A percentile compares a stretch with the other conserved stretches of the same genome.
Conservation (phyloP, 1,140 invertebrate genomes). For the Nephila pilipes region DNA sequence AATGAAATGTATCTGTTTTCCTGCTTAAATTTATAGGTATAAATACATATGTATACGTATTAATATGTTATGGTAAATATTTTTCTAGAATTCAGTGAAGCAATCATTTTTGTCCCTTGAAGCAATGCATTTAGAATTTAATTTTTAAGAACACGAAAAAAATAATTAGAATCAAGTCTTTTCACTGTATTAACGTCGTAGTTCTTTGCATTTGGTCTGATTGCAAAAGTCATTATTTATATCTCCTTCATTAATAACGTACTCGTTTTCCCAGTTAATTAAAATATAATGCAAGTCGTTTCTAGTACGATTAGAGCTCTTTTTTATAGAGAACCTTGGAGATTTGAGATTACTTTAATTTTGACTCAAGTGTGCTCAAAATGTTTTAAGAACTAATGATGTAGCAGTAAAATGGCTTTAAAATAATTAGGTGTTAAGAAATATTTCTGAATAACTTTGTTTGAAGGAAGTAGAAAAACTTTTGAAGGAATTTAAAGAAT, state of each 20-base stretch:
- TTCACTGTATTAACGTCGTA: background rate
- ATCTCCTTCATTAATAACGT: background rate
- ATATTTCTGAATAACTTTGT: background rate
- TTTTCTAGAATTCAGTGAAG: too few species aligned
- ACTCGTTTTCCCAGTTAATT: background rate
- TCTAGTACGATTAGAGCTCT: background rate
- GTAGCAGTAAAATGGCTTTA: background rate
- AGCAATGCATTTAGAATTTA: too few species aligned
- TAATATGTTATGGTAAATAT: too few species aligned
- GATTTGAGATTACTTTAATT: background rate
- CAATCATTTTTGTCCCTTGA: too few species aligned
- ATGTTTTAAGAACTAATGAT: background rate
- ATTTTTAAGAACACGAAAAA: too few species aligned
- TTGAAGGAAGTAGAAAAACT: too few species aligned
- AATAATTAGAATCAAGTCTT: too few species aligned
- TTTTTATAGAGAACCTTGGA: background rate
- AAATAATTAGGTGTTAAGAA: background rate
- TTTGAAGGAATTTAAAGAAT: too few species aligned
- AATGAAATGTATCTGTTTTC: too few species aligned
- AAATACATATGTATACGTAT: too few species aligned
- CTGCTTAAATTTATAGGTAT: too few species aligned
- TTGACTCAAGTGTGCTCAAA: background rate
- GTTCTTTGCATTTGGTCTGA: background rate
- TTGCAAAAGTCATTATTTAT: background rate
- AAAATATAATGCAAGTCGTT: conserved; percentile 2